phyloP scores from a whole-genome alignment of 2,113 vertebrate species.

The Thunnus maccoyii region DNA sequence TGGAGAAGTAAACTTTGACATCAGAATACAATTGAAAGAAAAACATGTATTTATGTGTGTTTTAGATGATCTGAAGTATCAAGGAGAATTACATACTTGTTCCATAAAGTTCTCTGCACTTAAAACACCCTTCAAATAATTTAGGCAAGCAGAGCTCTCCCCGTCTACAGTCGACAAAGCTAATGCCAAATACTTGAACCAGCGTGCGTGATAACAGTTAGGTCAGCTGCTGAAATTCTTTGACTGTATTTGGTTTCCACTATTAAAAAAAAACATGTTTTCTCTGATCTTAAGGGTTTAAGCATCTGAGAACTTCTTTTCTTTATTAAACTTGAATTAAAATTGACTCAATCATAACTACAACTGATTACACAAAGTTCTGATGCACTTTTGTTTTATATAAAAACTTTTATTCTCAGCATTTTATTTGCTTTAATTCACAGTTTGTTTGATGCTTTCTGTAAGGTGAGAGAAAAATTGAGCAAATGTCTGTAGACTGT shows the following conservation, averaged over 20 bases:
- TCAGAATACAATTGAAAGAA: background rate
- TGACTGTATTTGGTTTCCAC: background rate
- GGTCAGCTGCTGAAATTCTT: background rate
- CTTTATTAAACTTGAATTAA: background rate
- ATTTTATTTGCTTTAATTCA: background rate
- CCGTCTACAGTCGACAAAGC: background rate
- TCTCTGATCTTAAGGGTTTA: background rate
- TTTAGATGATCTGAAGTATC: background rate
- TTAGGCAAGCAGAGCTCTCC: background rate
- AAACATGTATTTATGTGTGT: background rate
- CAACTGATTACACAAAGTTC: background rate
- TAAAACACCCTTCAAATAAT: slow-evolving; percentile 12
- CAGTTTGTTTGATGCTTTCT: background rate
- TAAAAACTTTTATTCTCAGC: background rate
- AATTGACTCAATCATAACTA: background rate
- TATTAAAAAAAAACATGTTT: background rate
- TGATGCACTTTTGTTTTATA: background rate
- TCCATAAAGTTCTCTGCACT: slow-evolving; percentile 7
- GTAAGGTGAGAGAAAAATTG: background rate
- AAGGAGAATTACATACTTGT: background rate
- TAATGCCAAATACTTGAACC: background rate
- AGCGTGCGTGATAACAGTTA: background rate
- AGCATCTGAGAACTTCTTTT: background rate
- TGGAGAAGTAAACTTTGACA: background rate
- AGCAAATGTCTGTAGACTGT: background rate